Conservation (phyloP, 2,888 invertebrate genomes). For the Melanostoma scalare region DNA sequence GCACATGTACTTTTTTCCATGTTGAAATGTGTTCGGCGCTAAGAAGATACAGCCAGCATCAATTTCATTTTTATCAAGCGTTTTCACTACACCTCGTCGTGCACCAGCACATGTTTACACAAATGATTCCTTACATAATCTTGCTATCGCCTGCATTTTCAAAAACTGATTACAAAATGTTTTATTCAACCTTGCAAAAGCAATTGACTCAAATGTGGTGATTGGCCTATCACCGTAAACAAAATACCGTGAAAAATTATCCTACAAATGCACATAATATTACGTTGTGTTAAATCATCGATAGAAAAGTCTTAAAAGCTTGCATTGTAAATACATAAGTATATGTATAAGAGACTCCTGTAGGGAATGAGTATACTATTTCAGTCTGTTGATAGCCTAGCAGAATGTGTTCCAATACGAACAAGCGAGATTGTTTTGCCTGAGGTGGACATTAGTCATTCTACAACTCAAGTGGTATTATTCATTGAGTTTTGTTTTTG, state of each 20-base stretch:
- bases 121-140: no score
- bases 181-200: not conserved
- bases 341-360: not conserved
- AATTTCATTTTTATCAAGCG: no score
- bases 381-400: slow-evolving; percentile 29
- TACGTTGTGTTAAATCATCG: slow-evolving; percentile 32
- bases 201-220: slow-evolving; percentile 47
- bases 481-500: slow-evolving; percentile 17
- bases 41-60: no score
- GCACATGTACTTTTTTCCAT: no score
- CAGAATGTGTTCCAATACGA: slow-evolving; percentile 24
- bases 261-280: slow-evolving; percentile 48
- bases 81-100: no score
- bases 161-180: slow-evolving; percentile 21
- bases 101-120: no score
- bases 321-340: not conserved
- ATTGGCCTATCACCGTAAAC: slow-evolving; percentile 61
- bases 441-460: slow-evolving; percentile 64
- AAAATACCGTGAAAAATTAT: slow-evolving; percentile 65
- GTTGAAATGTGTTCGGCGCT: no score
- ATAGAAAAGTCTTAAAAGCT: not conserved
- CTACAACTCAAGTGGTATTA: slow-evolving; percentile 46
- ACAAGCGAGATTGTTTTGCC: slow-evolving; percentile 64
- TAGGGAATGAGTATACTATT: slow-evolving; percentile 37
- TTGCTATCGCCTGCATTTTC: no score